phyloP scores from a whole-genome alignment of 2,113 vertebrate genomes.

The Scopus umbretta region DNA sequence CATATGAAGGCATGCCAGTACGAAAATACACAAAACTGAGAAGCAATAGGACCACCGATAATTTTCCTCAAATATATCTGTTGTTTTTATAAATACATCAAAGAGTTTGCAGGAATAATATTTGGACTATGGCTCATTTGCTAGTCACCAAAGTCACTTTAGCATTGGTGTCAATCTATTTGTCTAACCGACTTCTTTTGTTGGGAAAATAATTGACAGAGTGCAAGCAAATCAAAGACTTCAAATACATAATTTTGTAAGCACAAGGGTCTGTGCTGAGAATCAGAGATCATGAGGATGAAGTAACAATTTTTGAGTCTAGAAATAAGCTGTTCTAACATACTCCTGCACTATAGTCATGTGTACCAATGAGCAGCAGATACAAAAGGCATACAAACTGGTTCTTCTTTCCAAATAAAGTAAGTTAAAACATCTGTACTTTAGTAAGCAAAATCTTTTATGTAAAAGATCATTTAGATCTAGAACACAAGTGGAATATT shows the following conservation, averaged over 20 bases:
- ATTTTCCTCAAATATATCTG: not conserved
- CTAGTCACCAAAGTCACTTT: not conserved
- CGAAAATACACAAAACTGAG: not conserved
- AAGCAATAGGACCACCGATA: not conserved
- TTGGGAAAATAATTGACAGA: not conserved
- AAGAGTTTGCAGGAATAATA: not conserved
- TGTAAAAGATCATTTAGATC: slow-evolving; percentile 46
- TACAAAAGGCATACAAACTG: not conserved
- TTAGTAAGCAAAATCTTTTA: not conserved
- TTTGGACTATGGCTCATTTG: not conserved
- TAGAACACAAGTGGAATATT: slow-evolving; percentile 63
- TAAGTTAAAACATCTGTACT: not conserved
- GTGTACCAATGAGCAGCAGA: not conserved
- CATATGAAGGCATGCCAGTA: not conserved
- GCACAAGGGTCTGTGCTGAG: not conserved
- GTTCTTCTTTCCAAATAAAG: not conserved
- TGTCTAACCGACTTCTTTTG: not conserved
- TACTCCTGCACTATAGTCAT: not conserved
- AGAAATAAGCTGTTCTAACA: not conserved
- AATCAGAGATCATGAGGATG: not conserved
- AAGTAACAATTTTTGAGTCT: not conserved
- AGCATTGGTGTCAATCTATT: fast-evolving
- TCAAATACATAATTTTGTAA: not conserved
- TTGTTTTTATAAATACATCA: not conserved
- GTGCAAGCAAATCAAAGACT: not conserved